Evolutionary conservation across 2,797 vertebrate species (phyloP), one percentile per base, ranked within the genome.

Genomic region (Lacerta bilineata): DNA sequence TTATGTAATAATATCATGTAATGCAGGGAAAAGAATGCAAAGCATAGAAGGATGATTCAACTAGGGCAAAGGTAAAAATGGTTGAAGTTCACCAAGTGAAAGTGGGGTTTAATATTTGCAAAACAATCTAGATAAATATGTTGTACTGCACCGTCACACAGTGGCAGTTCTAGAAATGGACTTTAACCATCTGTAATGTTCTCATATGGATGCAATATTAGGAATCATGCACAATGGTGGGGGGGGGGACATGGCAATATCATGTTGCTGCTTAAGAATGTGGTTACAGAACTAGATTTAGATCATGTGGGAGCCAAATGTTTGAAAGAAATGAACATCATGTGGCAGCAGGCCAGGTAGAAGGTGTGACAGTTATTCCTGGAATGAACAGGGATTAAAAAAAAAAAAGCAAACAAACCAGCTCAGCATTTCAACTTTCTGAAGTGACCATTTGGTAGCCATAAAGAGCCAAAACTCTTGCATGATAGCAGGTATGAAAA

Each of bases 371-470:
- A 87, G 36, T 69, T 86, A 93, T 89, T 88, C 61, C 69, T 77
- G 15, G 46, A 78, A 83, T 68, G 72, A 59, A 83, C n/a, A 64
- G 72, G 59, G 59, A 66, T 76, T 76, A 41, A 43, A 43, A 43
- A 43, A 43, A 43, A 43, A 92, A 79, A 91, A 90, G 33, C 33
- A 33, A 33, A 33, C 33, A 33, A 89, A 88, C 88, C 87, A 87
- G 91, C 71, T 92, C 92, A 92, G 79, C 89, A 86, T 90, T 91
- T 87, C 89, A 85, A 92, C 61, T 91, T 90, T 85, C 88, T 80
- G 93, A 91, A 94, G 90, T 85, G 93, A 93, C 88, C 94, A 87
- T 92, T 93, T 81, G 90, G 88, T 93, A 94, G 92, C 92, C 89
- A 90, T 0, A 80, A 95, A 89, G 89, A 94, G 89, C 90, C 86